These are phyloP conservation scores for Paracyprichromis sp. DNA, from an alignment of 2,113 vertebrate species.

Conservation along the genomic window DNA sequence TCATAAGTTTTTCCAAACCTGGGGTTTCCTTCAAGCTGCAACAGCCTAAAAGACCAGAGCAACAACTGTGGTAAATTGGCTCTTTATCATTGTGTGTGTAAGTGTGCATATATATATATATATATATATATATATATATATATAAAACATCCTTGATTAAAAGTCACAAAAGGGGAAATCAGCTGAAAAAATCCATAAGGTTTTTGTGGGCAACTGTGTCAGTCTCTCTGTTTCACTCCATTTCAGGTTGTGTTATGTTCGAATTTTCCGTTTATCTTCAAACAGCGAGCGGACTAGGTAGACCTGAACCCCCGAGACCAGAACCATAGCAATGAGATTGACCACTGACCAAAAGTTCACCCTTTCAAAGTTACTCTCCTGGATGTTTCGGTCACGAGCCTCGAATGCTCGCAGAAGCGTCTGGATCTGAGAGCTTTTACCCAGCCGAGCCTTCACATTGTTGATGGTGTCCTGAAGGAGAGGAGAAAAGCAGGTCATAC, in stretches of 20 bases:
- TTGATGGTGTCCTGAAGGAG: constrained; percentile 88
- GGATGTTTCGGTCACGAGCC: constrained; percentile 92
- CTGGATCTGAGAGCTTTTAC: constrained; percentile 93
- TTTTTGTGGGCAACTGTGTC: neutral
- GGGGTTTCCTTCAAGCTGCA: neutral
- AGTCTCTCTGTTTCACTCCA: neutral
- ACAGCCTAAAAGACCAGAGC: neutral
- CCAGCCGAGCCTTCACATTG: constrained; percentile 87
- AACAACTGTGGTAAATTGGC: neutral
- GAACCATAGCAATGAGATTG: constrained; percentile 83
- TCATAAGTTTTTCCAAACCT: neutral
- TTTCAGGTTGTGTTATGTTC: constrained; percentile 71
- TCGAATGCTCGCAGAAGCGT: constrained; percentile 90
- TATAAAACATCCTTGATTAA: neutral
- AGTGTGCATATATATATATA: neutral
- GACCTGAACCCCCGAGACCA: constrained; percentile 87
- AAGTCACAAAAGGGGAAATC: neutral
- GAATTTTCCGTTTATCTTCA: constrained; percentile 87
- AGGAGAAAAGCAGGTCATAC: neutral
- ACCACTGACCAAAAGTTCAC: constrained; percentile 92
- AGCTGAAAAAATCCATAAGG: neutral
- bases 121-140: neutral
- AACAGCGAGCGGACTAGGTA: constrained; percentile 93
- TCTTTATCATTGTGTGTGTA: neutral
- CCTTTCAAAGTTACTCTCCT: constrained; percentile 92